A percentile compares a stretch with the other conserved stretches of the same genome.
These are phyloP conservation scores for Pseudotriccus pelzelni DNA, from an alignment of 2,797 vertebrate genomes.

Conservation along the genomic window DNA sequence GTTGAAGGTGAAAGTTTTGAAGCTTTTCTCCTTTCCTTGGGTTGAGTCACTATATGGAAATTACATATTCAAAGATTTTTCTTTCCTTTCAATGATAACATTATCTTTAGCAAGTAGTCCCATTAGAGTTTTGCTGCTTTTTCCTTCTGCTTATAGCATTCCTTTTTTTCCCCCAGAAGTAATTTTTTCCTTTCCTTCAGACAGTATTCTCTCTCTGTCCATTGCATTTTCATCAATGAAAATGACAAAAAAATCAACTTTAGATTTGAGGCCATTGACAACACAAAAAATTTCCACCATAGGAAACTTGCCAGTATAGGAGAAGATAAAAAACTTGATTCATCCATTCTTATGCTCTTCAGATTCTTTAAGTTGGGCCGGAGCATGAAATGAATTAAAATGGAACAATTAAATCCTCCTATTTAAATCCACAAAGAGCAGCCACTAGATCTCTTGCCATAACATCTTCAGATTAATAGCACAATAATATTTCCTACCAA, in stretches of 20 bases:
- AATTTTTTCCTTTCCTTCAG: neutral
- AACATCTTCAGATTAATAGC: neutral
- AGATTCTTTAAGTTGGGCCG: neutral
- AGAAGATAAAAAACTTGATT: neutral
- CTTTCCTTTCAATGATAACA: neutral
- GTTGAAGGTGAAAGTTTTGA: neutral
- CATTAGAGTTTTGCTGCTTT: neutral
- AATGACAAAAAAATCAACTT: constrained; percentile 11
- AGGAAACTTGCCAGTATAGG: neutral
- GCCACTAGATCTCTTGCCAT: neutral
- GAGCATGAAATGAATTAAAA: neutral
- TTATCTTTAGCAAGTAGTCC: neutral
- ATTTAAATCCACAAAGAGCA: neutral
- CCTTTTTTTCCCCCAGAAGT: neutral
- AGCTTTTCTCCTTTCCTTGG: neutral
- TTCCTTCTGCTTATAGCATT: neutral
- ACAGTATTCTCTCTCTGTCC: neutral
- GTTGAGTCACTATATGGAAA: neutral
- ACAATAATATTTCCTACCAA: neutral
- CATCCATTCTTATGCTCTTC: neutral
- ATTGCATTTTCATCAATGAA: neutral
- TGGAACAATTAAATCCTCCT: neutral
- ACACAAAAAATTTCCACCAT: neutral
- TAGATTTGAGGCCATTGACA: neutral
- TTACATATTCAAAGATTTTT: neutral